Percentiles rank a stretch among this genome's conserved stretches.
These are phyloP conservation scores for Asarcornis scutulata DNA, from an alignment of 2,113 vertebrate species.

Conservation along the genomic window DNA sequence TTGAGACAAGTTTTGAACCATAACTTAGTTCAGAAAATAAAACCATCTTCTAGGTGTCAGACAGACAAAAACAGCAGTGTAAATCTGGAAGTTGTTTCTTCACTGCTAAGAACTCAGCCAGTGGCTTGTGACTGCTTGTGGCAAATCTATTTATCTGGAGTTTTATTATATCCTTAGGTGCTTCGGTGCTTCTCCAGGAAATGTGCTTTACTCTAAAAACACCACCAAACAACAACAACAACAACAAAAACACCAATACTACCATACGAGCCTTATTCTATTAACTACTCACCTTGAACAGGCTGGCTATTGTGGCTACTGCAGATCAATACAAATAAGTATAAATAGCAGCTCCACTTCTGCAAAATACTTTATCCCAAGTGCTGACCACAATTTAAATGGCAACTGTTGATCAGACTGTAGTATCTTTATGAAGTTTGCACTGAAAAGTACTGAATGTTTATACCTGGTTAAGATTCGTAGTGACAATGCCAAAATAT, in stretches of 20 bases:
- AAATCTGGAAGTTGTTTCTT: background rate
- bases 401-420: too few species aligned
- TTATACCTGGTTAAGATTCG: too few species aligned
- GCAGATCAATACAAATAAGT: too few species aligned
- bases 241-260: background rate
- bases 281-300: too few species aligned
- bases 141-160: background rate
- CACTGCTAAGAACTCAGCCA: background rate
- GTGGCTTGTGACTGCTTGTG: background rate
- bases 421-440: too few species aligned
- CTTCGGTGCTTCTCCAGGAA: background rate
- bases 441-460: too few species aligned
- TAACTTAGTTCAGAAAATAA: conserved; percentile 51
- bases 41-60: background rate
- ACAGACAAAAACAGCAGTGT: background rate
- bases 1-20: conserved; percentile 26
- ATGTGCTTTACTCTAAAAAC: too few species aligned
- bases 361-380: too few species aligned
- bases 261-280: background rate
- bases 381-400: too few species aligned
- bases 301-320: too few species aligned
- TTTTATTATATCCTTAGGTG: background rate
- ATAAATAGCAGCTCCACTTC: too few species aligned
- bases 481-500: too few species aligned
- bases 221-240: background rate